These are phyloP conservation scores for Aphrophora alni DNA, from an alignment of 2,888 invertebrate species.

Conservation along the genomic window DNA sequence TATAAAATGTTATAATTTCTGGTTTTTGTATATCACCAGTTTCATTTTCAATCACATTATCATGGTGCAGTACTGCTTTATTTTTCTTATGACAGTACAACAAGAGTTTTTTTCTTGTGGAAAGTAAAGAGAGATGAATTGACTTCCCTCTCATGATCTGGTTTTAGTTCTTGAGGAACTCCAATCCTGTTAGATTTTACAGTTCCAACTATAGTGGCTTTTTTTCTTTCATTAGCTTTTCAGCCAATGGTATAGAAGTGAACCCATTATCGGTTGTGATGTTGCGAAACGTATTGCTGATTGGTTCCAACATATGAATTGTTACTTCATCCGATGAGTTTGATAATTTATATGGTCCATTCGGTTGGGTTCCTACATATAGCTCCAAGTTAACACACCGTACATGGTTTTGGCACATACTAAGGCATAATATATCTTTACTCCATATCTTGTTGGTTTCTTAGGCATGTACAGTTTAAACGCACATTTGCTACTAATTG, in stretches of 20 bases:
- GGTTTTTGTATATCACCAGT: too few relatives aligned
- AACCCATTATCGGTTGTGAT: conserved; percentile 45
- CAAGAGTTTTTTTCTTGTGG: conserved; percentile 22
- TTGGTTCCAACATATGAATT: conserved; percentile 29
- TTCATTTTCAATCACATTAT: too few relatives aligned
- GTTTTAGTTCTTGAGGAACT: conserved; percentile 34
- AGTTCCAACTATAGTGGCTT: conserved; percentile 43
- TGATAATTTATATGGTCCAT: too few relatives aligned
- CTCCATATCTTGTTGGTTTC: conserved; percentile 36
- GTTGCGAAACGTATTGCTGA: conserved; percentile 40
- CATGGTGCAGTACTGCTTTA: too few relatives aligned
- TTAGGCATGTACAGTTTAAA: not conserved
- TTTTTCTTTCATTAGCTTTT: conserved; percentile 42
- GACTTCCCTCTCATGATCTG: not conserved
- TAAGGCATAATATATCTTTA: conserved; percentile 41
- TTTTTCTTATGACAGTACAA: too few relatives aligned
- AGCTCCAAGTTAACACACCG: too few relatives aligned
- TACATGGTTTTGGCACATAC: conserved; percentile 36
- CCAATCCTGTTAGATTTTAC: conserved; percentile 19
- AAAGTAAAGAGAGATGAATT: conserved; percentile 10
- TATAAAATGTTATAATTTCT: too few relatives aligned
- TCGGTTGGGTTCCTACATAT: too few relatives aligned
- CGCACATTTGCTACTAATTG: too few relatives aligned
- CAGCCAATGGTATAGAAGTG: conserved; percentile 45
- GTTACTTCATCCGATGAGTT: too few relatives aligned